Evolutionary conservation across 2,888 invertebrate species (phyloP).

Genomic region (Amphipyra berbera): DNA sequence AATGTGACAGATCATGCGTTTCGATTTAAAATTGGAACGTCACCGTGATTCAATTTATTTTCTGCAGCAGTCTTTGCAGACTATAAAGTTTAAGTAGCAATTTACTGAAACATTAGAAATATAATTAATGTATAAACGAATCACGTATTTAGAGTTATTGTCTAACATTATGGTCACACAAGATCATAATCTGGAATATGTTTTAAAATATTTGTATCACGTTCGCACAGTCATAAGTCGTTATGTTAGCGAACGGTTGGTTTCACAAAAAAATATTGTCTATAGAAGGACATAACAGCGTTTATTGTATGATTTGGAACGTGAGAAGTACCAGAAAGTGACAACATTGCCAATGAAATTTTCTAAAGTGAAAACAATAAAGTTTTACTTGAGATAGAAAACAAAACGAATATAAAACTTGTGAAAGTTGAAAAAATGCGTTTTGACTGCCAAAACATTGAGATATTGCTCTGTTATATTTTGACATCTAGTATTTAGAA

Average conservation of each 20-base stretch:
- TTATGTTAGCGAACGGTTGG: slow-evolving; percentile 74
- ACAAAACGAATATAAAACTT: slow-evolving; percentile 31
- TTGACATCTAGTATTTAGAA: slow-evolving; percentile 15
- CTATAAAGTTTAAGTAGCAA: slow-evolving; percentile 39
- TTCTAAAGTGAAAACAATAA: slow-evolving; percentile 55
- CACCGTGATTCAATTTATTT: slow-evolving; percentile 33
- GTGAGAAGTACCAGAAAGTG: slow-evolving; percentile 75
- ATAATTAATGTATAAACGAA: slow-evolving; percentile 68
- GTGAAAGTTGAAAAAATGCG: slow-evolving; percentile 45
- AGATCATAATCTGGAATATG: slow-evolving; percentile 81
- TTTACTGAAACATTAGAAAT: slow-evolving; percentile 54
- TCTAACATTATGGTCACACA: slow-evolving; percentile 81
- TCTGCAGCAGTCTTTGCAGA: slow-evolving; percentile 2
- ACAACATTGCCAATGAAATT: slow-evolving; percentile 57
- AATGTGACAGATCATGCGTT: slow-evolving; percentile 37
- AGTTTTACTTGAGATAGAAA: slow-evolving; percentile 28
- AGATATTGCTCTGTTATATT: slow-evolving; percentile 33
- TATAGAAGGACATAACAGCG: slow-evolving; percentile 73
- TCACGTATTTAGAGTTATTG: slow-evolving; percentile 86
- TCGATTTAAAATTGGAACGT: slow-evolving; percentile 43
- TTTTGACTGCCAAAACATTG: slow-evolving; percentile 24
- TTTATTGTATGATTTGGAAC: slow-evolving; percentile 74
- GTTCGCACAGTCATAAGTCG: slow-evolving; percentile 83
- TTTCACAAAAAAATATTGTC: slow-evolving; percentile 76
- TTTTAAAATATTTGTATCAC: slow-evolving; percentile 84